Conservation (phyloP, 2,113 vertebrate genomes). For the Uria lomvia region DNA sequence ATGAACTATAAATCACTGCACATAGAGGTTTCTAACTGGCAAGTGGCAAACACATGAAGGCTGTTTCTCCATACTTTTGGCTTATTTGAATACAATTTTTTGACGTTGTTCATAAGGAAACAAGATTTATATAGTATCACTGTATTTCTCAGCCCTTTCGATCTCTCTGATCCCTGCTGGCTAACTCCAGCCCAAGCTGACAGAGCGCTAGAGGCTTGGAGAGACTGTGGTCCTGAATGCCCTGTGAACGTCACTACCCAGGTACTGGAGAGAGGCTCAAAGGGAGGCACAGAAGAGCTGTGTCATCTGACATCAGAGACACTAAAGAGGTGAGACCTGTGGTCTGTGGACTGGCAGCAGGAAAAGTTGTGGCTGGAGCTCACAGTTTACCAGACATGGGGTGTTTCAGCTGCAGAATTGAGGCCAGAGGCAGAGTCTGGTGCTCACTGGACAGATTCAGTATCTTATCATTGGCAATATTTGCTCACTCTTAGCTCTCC, state of each 20-base stretch:
- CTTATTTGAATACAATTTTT: not conserved
- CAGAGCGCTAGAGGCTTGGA: not conserved
- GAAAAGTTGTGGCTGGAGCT: not conserved
- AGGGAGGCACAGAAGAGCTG: not conserved
- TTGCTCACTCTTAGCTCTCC: not conserved
- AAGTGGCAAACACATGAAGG: conserved; percentile 23
- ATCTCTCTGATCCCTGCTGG: not conserved
- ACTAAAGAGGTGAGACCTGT: not conserved
- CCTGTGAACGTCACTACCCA: not conserved
- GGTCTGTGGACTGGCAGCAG: not conserved
- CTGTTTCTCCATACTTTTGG: conserved; percentile 9
- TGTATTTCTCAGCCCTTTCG: not conserved
- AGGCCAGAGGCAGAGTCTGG: not conserved
- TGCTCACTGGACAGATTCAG: not conserved
- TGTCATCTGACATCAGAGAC: too few relatives aligned
- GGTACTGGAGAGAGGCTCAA: not conserved
- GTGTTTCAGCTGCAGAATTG: not conserved
- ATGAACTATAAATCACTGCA: conserved; percentile 33
- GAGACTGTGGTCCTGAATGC: not conserved
- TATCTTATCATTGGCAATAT: not conserved
- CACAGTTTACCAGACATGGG: not conserved
- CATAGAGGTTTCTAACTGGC: not conserved
- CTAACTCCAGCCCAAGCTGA: not conserved
- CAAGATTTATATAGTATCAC: not conserved
- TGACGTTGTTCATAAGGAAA: not conserved